A percentile compares a stretch with the other conserved stretches of the same genome.
These are phyloP conservation scores for Boloria euphrosyne DNA, from an alignment of 2,888 invertebrate genomes.

Conservation along the genomic window DNA sequence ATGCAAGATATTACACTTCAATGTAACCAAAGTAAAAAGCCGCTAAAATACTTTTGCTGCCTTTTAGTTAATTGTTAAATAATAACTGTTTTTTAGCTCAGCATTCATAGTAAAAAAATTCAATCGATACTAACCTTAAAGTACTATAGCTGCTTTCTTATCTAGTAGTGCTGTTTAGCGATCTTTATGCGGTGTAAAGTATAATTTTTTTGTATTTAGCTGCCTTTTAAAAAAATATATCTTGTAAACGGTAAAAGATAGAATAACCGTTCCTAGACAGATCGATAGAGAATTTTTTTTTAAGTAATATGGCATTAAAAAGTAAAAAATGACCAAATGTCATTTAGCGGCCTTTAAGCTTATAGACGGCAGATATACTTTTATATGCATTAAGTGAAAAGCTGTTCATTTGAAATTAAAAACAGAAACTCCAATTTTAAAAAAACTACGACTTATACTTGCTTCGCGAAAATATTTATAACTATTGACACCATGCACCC, in stretches of 20 bases:
- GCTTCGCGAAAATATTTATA: too few species aligned
- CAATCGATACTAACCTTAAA: conserved; percentile 2
- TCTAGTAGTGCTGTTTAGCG: conserved; percentile 4
- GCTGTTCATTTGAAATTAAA: too few species aligned
- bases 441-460: too few species aligned
- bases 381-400: too few species aligned
- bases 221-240: conserved; percentile 1
- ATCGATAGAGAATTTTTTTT: neutral
- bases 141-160: conserved; percentile 6
- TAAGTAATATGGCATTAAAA: neutral
- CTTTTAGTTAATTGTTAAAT: conserved; percentile 6
- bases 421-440: too few species aligned
- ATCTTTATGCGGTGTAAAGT: conserved; percentile 7
- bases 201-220: conserved; percentile 3
- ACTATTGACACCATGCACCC: too few species aligned
- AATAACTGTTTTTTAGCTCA: neutral
- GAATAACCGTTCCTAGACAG: conserved; percentile 6
- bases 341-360: conserved; percentile 3
- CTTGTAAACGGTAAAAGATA: conserved; percentile 7
- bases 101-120: conserved; percentile 1
- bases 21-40: conserved; percentile 3
- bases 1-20: neutral
- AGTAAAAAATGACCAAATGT: conserved; percentile 2
- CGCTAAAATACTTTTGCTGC: conserved; percentile 1
- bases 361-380: conserved; percentile 1